These are phyloP conservation scores for Gouania willdenowi DNA, from an alignment of 2,797 vertebrate species.

Conservation along the genomic window DNA sequence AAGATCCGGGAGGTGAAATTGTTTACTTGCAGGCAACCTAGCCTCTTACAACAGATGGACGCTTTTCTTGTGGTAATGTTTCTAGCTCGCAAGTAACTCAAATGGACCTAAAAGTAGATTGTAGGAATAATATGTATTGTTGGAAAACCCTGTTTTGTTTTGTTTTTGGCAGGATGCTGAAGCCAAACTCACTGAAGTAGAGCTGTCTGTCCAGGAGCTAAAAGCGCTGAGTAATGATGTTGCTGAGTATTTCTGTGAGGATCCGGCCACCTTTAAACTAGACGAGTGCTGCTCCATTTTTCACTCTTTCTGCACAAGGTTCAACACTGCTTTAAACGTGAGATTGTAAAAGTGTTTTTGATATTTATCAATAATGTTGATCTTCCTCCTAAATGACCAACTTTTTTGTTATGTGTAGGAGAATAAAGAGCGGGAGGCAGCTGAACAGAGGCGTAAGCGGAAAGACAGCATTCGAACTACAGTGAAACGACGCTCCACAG, in stretches of 20 bases:
- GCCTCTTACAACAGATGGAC: conserved; percentile 67
- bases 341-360: not conserved
- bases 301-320: conserved; percentile 77
- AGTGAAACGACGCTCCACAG: conserved; percentile 53
- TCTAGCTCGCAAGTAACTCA: not conserved
- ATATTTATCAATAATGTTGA: too few relatives aligned
- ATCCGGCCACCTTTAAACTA: conserved; percentile 71
- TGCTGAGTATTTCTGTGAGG: conserved; percentile 81
- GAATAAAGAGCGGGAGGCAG: conserved; percentile 63
- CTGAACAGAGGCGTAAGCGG: conserved; percentile 54
- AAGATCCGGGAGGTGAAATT: conserved; percentile 65
- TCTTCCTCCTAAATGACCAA: too few relatives aligned
- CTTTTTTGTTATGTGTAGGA: conserved; percentile 50
- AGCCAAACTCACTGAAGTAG: conserved; percentile 49
- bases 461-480: conserved; percentile 41
- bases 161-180: conserved; percentile 64
- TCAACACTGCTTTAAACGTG: conserved; percentile 74
- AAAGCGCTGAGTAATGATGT: conserved; percentile 48
- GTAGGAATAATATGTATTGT: too few relatives aligned
- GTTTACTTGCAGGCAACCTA: conserved; percentile 52
- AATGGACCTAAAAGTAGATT: not conserved
- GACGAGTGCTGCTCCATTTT: conserved; percentile 81
- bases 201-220: conserved; percentile 54
- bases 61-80: conserved; percentile 65
- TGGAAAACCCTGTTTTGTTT: not conserved